Base-by-base conservation (phyloP, 2,888 invertebrate genomes). In the Nycteola revayana region DNA sequence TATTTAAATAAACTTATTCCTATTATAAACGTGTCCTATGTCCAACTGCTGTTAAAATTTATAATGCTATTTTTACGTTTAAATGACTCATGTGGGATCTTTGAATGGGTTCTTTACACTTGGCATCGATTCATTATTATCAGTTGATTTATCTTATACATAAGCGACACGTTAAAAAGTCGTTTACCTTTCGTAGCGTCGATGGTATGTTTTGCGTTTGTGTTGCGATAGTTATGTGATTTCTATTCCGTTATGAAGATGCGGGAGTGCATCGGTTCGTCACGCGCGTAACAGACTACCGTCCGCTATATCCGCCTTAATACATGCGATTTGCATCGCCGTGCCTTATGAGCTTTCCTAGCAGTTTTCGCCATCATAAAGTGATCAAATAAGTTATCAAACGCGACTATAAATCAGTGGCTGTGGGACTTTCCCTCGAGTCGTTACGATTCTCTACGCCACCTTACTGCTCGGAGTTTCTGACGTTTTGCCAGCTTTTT, bases 321-420 rank as follows among this genome's bases (percentile, higher is more conserved):
- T 72, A 70, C 68, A 49, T 21, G 35, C 68, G 49, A 85, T 85
- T 84, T 85, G 82, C 84, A 80, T 80, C 67, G 60, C 60, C 61
- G 74, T 67, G 64, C 76, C 73, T 79, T 82, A 83, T 76, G 77
- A 75, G 76, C 74, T 81, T 81, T 77, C 76, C 75, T 73, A 21
- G 70, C 72, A 72, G 68, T 82, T 77, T 81, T 78, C 78, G 74
- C 82, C 75, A 86, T 87, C 83, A 86, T 86, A 87, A 86, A 82
- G 84, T 86, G 80, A 85, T 86, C 86, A 85, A 83, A 85, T 79
- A 76, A 80, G 76, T 83, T 77, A 83, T 83, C 82, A 85, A 70
- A 74, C 56, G 67, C 60, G 52, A 60, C 69, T 60, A 79, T 80
- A 79, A 84, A 83, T 85, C 80, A 78, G 75, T 40, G 41, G 43